Conservation (phyloP, 2,888 invertebrate species). For the Nysson spinosus region DNA sequence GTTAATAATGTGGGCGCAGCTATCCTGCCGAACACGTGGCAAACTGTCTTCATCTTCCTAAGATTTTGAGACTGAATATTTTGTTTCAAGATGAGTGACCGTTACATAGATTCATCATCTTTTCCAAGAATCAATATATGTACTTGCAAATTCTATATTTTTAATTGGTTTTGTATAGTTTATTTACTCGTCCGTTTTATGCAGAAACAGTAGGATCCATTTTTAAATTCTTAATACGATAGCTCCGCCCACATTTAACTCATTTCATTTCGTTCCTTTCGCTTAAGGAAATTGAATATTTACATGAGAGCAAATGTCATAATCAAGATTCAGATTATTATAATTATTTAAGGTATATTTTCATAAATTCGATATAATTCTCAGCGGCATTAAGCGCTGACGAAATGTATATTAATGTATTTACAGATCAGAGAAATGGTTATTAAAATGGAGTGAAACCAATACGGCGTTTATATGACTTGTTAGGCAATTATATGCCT, state of each 20-base stretch:
- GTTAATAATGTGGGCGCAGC: background rate
- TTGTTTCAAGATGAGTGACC: no score
- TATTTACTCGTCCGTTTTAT: no score
- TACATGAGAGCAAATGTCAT: constrained; percentile 21
- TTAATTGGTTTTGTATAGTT: no score
- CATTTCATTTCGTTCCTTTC: constrained; percentile 32
- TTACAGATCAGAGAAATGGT: constrained; percentile 52
- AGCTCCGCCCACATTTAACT: constrained; percentile 41
- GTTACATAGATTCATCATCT: no score
- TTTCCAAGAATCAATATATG: no score
- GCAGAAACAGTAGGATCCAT: no score
- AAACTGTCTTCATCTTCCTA: no score
- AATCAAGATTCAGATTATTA: constrained; percentile 35
- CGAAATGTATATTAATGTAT: constrained; percentile 61
- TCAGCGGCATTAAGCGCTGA: constrained; percentile 39
- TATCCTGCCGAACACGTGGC: background rate
- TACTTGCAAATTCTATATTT: background rate
- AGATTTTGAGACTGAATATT: no score
- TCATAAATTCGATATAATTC: constrained; percentile 41
- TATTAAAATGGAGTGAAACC: constrained; percentile 57
- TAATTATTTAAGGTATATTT: constrained; percentile 47
- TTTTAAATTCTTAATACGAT: constrained; percentile 20
- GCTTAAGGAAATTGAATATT: constrained; percentile 30
- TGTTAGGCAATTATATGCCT: constrained; percentile 36
- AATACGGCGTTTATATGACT: constrained; percentile 43